Base-by-base conservation (phyloP, 2,888 invertebrate species). In the Heteromurus nitidus region DNA sequence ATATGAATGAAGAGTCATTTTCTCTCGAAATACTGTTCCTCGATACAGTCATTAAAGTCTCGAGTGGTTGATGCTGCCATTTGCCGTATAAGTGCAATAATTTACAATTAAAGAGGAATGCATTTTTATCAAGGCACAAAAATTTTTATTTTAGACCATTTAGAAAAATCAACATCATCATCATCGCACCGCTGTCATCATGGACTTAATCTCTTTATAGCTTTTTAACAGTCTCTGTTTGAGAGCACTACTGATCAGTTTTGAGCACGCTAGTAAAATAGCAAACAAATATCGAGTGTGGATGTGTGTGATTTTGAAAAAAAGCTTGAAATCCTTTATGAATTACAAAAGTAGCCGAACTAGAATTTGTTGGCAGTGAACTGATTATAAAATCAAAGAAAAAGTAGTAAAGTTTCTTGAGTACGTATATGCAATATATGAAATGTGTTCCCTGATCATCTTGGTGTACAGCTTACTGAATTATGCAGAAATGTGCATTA, bases 341-440 rank as follows among this genome's bases (percentile, higher is more conserved):
- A 64, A 64, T 20, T 22, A 22, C 62, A 62, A 62, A 62, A 62
- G 42, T 65, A 42, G 65, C 44, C 65, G 65, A 65, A 65, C 65
- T 65, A 65, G 65, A 65, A 42, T 44, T 44, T 65, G 3, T 65
- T 65, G 65, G 65, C 65, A 42, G 55, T 24, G 16, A 22, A 24
- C 5, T 22, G 55, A 7, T 24, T n/a, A 9, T 55, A 7, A 20
- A 55, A 5, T 3, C 55, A 50, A 11, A 50, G 7, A 50, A 50
- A 50, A n/a, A n/a, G n/a, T n/a, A n/a, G n/a, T n/a, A n/a, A n/a
- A n/a, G n/a, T n/a, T n/a, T n/a, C n/a, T n/a, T n/a, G n/a, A 50
- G 18, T 50, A 50, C n/a, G 50, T n/a, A 50, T n/a, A 13, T 7
- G n/a, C 7, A 50, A 18, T 11, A 50, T n/a, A 7, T 7, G 11